Conservation (phyloP, 2,113 vertebrate genomes). For the Drymodes brunneopygia region DNA sequence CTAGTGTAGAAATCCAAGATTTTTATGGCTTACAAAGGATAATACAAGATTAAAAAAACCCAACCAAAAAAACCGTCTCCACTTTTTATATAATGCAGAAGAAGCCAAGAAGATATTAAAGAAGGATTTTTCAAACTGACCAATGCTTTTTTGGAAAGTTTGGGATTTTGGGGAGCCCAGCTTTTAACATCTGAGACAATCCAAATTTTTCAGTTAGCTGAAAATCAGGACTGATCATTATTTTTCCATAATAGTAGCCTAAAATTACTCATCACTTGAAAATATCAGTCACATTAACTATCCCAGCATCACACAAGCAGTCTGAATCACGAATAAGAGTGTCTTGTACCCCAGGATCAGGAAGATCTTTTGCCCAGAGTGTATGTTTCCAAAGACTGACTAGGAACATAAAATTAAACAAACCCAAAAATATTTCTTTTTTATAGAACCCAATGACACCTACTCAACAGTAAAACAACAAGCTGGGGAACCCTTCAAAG, state of each 20-base stretch:
- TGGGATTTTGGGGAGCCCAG: neutral
- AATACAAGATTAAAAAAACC: accelerated
- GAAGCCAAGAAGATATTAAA: neutral
- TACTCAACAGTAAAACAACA: neutral
- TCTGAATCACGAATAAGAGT: neutral
- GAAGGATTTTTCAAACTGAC: neutral
- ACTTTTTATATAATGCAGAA: neutral
- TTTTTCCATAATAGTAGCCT: neutral
- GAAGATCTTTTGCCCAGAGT: neutral
- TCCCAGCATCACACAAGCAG: neutral
- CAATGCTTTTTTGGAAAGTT: neutral
- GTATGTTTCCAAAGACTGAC: neutral
- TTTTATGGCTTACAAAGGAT: neutral
- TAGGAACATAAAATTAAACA: neutral
- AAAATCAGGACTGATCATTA: neutral
- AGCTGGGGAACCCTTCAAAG: neutral
- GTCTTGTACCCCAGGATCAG: neutral
- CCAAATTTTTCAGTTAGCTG: neutral
- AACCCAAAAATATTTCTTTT: neutral
- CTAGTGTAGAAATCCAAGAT: neutral
- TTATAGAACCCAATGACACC: neutral
- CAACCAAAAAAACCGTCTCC: accelerated
- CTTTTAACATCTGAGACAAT: neutral
- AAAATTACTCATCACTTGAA: neutral
- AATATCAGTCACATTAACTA: neutral